Evolutionary conservation across 2,113 vertebrate genomes (phyloP), one percentile per base, ranked within the genome.

Genomic region (Hemichromis elongatus): DNA sequence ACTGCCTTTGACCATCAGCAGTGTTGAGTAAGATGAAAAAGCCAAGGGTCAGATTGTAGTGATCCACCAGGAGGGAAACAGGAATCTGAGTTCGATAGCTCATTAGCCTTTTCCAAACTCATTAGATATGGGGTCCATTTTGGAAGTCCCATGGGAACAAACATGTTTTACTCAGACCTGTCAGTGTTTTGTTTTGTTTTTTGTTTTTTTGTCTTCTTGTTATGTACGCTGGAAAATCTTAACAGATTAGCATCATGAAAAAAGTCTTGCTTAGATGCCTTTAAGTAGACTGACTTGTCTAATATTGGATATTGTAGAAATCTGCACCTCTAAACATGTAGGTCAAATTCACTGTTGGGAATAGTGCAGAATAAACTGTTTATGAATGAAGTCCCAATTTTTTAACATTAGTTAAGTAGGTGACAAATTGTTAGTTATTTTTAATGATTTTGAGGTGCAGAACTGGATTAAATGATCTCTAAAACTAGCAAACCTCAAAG

Each of bases 51-150:
- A 37, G 80, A 86, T 57, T 82, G 70, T 61, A 87, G 85, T 63
- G 86, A 85, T 91, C 91, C 33, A 88, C 66, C 82, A 82, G 87
- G 53, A 56, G 82, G 81, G 82, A 73, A 83, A 73, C 53, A 47
- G 53, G 33, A 82, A 82, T 86, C 59, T 45, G 81, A 88, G 83
- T 90, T 93, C 28, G 66, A 90, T 90, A 53, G 75, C 86, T 93
- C 88, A 84, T 92, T 93, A 91, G 86, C 82, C 81, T 84, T 89
- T 93, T 89, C 82, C 80, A 82, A 77, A 88, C 82, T 82, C 89
- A 91, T 92, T 90, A 85, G 83, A 87, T 86, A 91, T 88, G 63
- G 50, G 59, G 56, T 91, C 86, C 83, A 86, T 92, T 82, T 37
- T 14, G 53, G 56, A 50, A 80, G 19, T 57, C 85, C 79, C 84